Percentiles rank a stretch among this genome's conserved stretches.
Conservation (phyloP, 2,797 vertebrate genomes). For the Crax fasciolata region DNA sequence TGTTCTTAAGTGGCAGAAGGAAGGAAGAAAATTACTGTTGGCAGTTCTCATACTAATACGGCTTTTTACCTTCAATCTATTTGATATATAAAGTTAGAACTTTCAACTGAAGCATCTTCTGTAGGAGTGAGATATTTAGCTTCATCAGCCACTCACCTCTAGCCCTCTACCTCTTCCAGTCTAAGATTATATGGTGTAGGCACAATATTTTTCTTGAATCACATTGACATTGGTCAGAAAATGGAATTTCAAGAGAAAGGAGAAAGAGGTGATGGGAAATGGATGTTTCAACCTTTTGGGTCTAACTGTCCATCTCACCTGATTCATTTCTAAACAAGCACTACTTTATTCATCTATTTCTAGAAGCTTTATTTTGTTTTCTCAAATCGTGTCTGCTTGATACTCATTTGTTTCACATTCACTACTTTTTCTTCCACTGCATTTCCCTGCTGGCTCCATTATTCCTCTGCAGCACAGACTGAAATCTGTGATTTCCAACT, state of each 20-base stretch:
- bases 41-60: background rate
- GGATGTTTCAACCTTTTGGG: background rate
- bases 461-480: background rate
- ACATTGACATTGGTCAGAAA: background rate
- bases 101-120: slow-evolving; percentile 3
- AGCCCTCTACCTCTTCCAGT: background rate
- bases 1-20: background rate
- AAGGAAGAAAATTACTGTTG: background rate
- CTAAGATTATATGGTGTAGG: background rate
- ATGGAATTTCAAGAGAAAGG: background rate
- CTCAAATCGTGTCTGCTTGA: background rate
- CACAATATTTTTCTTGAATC: background rate
- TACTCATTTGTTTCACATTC: background rate
- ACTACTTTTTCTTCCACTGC: background rate
- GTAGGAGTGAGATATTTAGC: background rate
- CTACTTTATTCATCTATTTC: background rate
- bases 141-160: background rate
- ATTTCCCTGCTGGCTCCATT: background rate
- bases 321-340: background rate
- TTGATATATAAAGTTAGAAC: background rate
- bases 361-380: background rate
- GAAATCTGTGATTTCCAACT: background rate
- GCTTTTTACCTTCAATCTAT: slow-evolving; percentile 3
- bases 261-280: background rate
- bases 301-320: background rate